Evolutionary conservation across 2,113 vertebrate species (phyloP).

Genomic region (Apaloderma vittatum): DNA sequence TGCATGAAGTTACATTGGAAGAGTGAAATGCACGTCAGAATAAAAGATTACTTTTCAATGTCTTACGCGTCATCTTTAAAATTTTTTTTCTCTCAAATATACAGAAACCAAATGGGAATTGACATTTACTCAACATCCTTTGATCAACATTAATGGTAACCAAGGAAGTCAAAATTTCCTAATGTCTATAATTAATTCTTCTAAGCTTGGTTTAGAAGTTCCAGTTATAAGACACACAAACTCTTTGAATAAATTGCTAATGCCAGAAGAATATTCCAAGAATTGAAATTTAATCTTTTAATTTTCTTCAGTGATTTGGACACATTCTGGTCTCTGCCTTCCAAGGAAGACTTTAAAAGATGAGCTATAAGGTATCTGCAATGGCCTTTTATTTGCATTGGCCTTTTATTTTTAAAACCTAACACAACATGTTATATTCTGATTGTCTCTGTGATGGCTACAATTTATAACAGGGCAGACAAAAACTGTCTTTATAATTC

Average conservation of each 20-base stretch:
- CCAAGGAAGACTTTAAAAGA: not conserved
- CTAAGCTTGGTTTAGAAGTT: not conserved
- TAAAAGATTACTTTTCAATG: not conserved
- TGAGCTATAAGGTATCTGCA: not conserved
- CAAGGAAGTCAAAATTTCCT: not conserved
- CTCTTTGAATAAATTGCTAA: not conserved
- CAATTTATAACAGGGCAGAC: not conserved
- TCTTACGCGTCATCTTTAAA: not conserved
- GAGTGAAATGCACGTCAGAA: not conserved
- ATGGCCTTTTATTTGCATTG: not conserved
- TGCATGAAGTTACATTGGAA: not conserved
- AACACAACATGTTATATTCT: not conserved
- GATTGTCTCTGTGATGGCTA: not conserved
- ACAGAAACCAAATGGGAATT: not conserved
- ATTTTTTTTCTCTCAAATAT: not conserved
- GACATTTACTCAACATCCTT: not conserved
- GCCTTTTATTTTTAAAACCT: not conserved
- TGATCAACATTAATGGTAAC: not conserved
- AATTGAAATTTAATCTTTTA: not conserved
- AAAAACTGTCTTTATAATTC: not conserved
- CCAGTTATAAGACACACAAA: not conserved
- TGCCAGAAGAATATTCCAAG: not conserved
- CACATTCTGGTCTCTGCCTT: not conserved
- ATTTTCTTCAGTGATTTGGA: slow-evolving; percentile 23
- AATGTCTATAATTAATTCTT: not conserved